Base-by-base conservation (phyloP, 2,888 invertebrate species). In the Branchipolynoe longqiensis region DNA sequence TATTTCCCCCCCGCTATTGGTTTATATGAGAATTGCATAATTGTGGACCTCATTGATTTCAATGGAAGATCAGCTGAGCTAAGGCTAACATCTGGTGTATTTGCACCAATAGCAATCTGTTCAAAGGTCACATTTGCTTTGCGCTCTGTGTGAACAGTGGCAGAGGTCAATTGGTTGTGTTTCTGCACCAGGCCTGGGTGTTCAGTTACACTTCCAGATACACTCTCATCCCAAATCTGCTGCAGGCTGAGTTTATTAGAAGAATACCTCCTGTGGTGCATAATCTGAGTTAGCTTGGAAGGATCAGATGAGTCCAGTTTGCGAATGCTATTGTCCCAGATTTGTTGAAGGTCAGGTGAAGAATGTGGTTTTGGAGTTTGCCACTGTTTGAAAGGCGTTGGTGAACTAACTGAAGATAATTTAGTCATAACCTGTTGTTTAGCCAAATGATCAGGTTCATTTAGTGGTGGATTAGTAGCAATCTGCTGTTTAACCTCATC, bases 1-100 rank as follows among this genome's bases (percentile, higher is more conserved):
- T 78, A 78, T 28, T 78, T 78, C 54, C 48, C 48, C 8, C 78
- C 78, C 14, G 48, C 8, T 25, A n/a, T 8, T 18, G 78, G 78
- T 28, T 78, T 78, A 22, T 25, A 78, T 1, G 48, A 48, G 22
- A 78, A 78, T 12, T 78, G 18, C 54, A 78, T 1, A 4, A 48
- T 28, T 54, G 41, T 78, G 12, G 78, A 78, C 1, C 78, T 22
- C 25, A 78, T 25, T 18, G 48, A 1, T 33, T 25, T 4, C 4
- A 48, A 31, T 1, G 78, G 78, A 4, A 78, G 28, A 48, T 78
- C 48, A 1, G 25, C 54, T 3, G 78, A 22, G 4, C 31, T 6
- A 6, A 78, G 48, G 8, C 28, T 54, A 8, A 78, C 78, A 41
- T 78, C 54, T 6, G 78, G 78, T 2, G n/a, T n/a, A n/a, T n/a